These are phyloP conservation scores for Scaptomyza caliginosa DNA, from an alignment of 2,888 invertebrate species.

Conservation along the genomic window DNA sequence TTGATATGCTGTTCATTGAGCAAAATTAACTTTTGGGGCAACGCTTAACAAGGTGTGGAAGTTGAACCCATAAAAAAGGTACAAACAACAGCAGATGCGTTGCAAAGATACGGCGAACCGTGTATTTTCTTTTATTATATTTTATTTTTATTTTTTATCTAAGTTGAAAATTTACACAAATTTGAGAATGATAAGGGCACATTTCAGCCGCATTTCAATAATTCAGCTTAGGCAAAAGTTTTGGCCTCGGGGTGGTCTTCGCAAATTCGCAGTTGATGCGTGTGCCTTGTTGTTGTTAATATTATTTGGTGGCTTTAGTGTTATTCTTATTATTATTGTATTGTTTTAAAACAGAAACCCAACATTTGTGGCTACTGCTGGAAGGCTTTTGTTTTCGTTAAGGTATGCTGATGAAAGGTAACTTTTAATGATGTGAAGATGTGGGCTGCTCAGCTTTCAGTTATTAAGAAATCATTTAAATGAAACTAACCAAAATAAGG, in stretches of 20 bases:
- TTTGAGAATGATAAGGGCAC: constrained; percentile 49
- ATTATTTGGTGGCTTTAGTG: constrained; percentile 19
- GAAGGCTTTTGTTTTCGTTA: background rate
- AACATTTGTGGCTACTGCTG: constrained; percentile 1
- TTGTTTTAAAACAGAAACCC: constrained; percentile 5
- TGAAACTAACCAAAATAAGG: background rate
- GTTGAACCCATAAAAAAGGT: constrained; percentile 2
- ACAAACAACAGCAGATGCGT: constrained; percentile 35
- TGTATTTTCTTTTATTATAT: constrained; percentile 29
- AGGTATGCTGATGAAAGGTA: background rate
- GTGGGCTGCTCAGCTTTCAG: constrained; percentile 5
- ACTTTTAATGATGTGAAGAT: constrained; percentile 4
- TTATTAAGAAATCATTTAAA: background rate
- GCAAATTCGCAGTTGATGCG: constrained; percentile 65
- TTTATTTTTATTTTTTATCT: constrained; percentile 43
- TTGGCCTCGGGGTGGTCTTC: constrained; percentile 21
- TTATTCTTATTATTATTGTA: constrained; percentile 58
- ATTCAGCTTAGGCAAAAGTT: constrained; percentile 41
- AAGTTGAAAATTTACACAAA: constrained; percentile 64
- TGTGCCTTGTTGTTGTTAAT: constrained; percentile 33
- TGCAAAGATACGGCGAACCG: constrained; percentile 43
- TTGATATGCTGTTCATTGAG: constrained; percentile 75
- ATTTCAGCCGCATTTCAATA: constrained; percentile 57
- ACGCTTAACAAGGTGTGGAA: constrained; percentile 16
- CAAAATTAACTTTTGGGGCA: constrained; percentile 70